Percentiles rank a stretch among this genome's conserved stretches.
phyloP scores from a whole-genome alignment of 2,888 invertebrate species.

The Pegoplata infirma region DNA sequence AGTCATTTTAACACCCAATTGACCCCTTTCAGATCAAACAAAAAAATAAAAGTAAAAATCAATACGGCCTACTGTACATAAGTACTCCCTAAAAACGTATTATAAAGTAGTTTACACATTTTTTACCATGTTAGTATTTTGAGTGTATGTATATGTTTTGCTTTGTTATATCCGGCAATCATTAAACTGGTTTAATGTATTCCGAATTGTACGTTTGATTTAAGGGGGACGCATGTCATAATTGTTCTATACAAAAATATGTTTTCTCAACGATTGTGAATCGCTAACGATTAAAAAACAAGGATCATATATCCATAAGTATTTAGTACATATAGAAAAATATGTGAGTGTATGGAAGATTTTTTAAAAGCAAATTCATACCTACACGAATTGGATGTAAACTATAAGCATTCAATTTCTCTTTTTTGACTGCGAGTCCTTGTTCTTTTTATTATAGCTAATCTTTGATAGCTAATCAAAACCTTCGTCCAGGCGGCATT shows the following conservation, averaged over 20 bases:
- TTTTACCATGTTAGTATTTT: background rate
- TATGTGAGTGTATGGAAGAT: background rate
- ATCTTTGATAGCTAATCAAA: constrained; percentile 61
- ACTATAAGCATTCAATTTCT: constrained; percentile 47
- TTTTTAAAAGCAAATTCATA: background rate
- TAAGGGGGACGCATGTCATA: constrained; percentile 62
- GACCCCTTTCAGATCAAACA: too few species aligned
- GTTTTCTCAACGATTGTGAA: constrained; percentile 34
- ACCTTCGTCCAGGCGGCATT: constrained; percentile 61
- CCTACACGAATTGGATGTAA: constrained; percentile 28
- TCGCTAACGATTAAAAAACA: constrained; percentile 39
- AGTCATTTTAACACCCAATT: too few species aligned
- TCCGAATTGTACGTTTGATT: constrained; percentile 44
- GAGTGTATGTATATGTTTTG: background rate
- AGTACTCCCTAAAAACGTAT: too few species aligned
- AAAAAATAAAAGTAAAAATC: too few species aligned
- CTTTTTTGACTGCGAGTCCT: constrained; percentile 50
- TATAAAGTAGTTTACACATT: too few species aligned
- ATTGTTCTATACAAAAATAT: constrained; percentile 56
- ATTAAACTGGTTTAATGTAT: constrained; percentile 50
- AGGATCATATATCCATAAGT: constrained; percentile 47
- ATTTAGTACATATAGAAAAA: constrained; percentile 13
- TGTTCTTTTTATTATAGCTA: constrained; percentile 59
- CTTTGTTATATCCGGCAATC: constrained; percentile 50
- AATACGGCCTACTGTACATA: too few species aligned